Conservation (phyloP, 2,888 invertebrate species). For the Lepeophtheirus nordmannii region DNA sequence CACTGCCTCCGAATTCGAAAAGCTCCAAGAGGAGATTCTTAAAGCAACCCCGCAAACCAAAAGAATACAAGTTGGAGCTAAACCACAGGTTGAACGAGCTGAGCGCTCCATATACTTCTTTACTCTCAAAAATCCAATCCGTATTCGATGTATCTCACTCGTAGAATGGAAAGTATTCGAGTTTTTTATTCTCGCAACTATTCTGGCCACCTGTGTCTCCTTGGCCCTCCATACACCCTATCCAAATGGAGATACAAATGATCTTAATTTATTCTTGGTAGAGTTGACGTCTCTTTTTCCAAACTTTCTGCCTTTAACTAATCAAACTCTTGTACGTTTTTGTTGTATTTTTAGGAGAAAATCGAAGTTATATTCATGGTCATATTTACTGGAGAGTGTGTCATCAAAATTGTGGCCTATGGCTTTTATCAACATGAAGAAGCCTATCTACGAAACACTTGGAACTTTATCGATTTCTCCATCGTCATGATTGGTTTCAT, state of each 20-base stretch:
- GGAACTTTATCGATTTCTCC: slow-evolving; percentile 57
- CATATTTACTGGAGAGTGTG: slow-evolving; percentile 42
- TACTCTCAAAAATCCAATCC: slow-evolving; percentile 5
- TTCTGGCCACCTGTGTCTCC: slow-evolving; percentile 20
- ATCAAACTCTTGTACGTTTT: not conserved
- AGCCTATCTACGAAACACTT: slow-evolving; percentile 37
- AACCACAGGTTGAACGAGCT: not conserved
- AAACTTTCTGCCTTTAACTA: too few relatives aligned
- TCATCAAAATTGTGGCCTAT: slow-evolving; percentile 43
- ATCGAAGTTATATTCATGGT: slow-evolving; percentile 38
- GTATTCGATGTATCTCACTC: not conserved
- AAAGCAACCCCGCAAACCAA: not conserved
- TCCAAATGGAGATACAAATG: slow-evolving; percentile 16
- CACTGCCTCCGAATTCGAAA: not conserved
- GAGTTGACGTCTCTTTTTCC: not conserved
- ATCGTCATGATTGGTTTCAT: slow-evolving; percentile 44
- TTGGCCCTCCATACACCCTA: slow-evolving; percentile 7
- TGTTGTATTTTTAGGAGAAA: not conserved
- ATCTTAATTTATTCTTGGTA: slow-evolving; percentile 4
- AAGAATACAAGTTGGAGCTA: not conserved
- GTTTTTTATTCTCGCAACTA: slow-evolving; percentile 10
- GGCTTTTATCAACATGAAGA: slow-evolving; percentile 43
- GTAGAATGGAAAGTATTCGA: slow-evolving; percentile 10
- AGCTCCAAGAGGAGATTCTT: not conserved
- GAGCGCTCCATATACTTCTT: slow-evolving; percentile 5